phyloP scores from a whole-genome alignment of 2,113 vertebrate species.

The Ceyx margarethae region DNA sequence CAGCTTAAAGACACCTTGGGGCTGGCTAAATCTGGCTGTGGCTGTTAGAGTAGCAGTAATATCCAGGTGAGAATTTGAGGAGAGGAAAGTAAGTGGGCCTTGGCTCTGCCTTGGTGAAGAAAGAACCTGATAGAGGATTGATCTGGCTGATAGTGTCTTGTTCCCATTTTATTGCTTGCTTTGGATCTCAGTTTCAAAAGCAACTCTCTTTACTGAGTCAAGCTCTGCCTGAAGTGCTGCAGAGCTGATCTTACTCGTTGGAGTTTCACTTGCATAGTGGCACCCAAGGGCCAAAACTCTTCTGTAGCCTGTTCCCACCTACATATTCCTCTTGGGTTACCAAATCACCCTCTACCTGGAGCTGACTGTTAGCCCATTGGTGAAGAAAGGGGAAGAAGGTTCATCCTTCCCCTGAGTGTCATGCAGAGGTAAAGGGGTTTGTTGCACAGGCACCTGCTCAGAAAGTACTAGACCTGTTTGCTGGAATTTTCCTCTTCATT shows the following conservation, averaged over 20 bases:
- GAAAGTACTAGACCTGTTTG: background rate
- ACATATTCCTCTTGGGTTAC: background rate
- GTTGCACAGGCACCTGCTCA: background rate
- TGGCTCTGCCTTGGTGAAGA: background rate
- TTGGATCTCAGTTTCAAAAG: background rate
- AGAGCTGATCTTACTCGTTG: background rate
- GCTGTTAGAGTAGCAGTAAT: background rate
- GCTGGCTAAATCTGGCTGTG: background rate
- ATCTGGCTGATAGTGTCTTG: background rate
- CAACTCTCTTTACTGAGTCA: background rate
- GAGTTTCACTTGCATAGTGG: background rate
- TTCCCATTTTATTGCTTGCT: background rate
- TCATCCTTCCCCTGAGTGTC: background rate
- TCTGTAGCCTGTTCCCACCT: background rate
- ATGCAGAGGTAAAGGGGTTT: background rate
- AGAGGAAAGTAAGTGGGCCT: background rate
- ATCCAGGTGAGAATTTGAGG: background rate
- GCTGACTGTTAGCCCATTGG: rapidly evolving
- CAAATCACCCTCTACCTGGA: background rate
- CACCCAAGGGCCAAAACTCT: background rate
- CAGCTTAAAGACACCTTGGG: background rate
- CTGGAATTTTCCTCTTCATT: background rate
- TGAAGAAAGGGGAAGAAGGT: background rate
- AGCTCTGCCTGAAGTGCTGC: background rate
- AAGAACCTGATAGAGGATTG: background rate